A percentile compares a stretch with the other conserved stretches of the same genome.
Evolutionary conservation across 2,113 vertebrate species (phyloP).

Genomic region (Dicerorhinus sumatrensis): DNA sequence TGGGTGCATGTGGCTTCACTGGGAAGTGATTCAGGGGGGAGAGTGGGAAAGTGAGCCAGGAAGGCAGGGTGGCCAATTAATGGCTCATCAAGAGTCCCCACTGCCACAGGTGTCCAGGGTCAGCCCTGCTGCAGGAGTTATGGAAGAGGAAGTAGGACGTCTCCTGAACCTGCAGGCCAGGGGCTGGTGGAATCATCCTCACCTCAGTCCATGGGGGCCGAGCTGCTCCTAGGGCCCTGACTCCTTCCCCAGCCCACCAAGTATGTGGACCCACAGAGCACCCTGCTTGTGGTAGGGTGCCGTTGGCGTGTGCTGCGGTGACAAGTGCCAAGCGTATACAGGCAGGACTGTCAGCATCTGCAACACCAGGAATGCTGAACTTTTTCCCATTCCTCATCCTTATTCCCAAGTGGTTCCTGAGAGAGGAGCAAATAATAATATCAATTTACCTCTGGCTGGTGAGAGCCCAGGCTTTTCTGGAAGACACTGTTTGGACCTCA

Average conservation of each 20-base stretch:
- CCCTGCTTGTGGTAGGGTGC: not conserved
- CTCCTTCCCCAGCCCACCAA: not conserved
- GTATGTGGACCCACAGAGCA: not conserved
- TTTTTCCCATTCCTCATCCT: not conserved
- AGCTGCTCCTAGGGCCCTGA: not conserved
- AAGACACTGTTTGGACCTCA: not conserved
- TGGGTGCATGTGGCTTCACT: not conserved
- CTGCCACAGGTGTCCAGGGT: accelerated
- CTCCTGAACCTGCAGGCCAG: too few species aligned
- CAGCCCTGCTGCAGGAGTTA: not conserved
- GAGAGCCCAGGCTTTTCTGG: not conserved
- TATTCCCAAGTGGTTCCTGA: not conserved
- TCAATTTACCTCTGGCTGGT: not conserved
- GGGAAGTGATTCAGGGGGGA: not conserved
- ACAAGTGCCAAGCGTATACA: not conserved
- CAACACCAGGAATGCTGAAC: not conserved
- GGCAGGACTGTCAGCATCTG: not conserved
- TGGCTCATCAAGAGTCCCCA: not conserved
- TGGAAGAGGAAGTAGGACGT: not conserved
- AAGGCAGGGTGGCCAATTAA: not conserved
- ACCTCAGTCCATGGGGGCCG: accelerated
- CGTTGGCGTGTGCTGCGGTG: not conserved
- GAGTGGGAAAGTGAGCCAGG: not conserved
- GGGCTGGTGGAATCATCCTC: too few species aligned
- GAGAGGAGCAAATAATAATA: not conserved